phyloP scores from a whole-genome alignment of 2,113 vertebrate species.

The Ceyx margarethae region DNA sequence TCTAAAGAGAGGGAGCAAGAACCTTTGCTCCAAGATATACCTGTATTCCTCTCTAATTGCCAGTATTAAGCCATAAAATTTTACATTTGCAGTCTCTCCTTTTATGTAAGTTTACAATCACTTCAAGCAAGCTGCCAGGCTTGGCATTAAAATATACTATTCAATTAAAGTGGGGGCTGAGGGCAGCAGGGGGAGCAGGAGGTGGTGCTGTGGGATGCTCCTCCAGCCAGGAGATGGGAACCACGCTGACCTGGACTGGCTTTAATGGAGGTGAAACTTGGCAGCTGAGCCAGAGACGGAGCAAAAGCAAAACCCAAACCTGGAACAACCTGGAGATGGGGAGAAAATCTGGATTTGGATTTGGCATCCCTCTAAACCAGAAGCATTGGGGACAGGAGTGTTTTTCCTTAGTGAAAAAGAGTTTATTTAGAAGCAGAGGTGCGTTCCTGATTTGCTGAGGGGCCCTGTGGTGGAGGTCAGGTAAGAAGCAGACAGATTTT shows the following conservation, averaged over 20 bases:
- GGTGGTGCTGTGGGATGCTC: neutral
- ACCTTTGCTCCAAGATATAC: neutral
- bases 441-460: neutral
- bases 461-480: neutral
- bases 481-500: neutral
- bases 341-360: neutral
- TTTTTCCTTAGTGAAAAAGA: neutral
- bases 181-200: neutral
- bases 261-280: neutral
- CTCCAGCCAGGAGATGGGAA: neutral
- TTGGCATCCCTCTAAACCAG: neutral
- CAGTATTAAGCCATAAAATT: neutral
- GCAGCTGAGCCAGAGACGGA: neutral
- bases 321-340: neutral
- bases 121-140: neutral
- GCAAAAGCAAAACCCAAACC: neutral
- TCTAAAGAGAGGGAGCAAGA: neutral
- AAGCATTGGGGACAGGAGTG: accelerated
- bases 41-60: neutral
- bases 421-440: neutral
- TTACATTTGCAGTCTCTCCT: neutral
- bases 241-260: neutral
- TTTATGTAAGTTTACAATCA: neutral
- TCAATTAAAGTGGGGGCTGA: neutral
- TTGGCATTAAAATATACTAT: neutral